phyloP scores from a whole-genome alignment of 1,140 invertebrate genomes.

The Panagrolaimus sp. region DNA sequence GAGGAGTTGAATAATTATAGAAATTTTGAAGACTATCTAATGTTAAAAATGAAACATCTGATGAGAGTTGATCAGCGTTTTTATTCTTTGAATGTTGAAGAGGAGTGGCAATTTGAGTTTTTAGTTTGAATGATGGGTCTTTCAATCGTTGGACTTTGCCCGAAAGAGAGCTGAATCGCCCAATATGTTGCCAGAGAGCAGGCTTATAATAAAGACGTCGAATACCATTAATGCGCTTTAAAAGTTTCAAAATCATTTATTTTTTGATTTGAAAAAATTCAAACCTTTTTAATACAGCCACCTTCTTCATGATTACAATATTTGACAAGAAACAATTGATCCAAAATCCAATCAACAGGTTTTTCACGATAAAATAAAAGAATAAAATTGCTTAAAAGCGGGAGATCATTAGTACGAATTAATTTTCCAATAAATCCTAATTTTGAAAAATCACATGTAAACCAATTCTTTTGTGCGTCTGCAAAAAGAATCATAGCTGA shows the following conservation, averaged over 20 bases:
- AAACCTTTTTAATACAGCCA: slow-evolving; percentile 53
- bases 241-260: too few relatives aligned
- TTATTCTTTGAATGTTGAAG: not conserved
- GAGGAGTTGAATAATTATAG: not conserved
- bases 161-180: slow-evolving; percentile 85
- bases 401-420: slow-evolving; percentile 81
- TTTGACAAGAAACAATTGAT: slow-evolving; percentile 81
- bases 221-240: slow-evolving; percentile 15
- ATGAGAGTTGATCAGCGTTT: not conserved
- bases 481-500: slow-evolving; percentile 69
- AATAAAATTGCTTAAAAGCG: slow-evolving; percentile 83
- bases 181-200: slow-evolving; percentile 90
- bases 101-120: not conserved
- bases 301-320: slow-evolving; percentile 68
- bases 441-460: slow-evolving; percentile 87
- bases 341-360: slow-evolving; percentile 90
- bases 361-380: slow-evolving; percentile 91
- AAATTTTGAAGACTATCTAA: not conserved
- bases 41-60: not conserved
- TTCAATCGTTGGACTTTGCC: slow-evolving; percentile 94
- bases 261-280: too few relatives aligned
- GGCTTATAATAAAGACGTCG: slow-evolving; percentile 70
- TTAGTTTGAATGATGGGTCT: slow-evolving; percentile 62
- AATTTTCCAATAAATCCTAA: slow-evolving; percentile 89
- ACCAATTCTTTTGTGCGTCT: slow-evolving; percentile 74